A percentile compares a stretch with the other conserved stretches of the same genome.
Conservation (phyloP, 2,113 vertebrate genomes). For the Emberiza fucata region DNA sequence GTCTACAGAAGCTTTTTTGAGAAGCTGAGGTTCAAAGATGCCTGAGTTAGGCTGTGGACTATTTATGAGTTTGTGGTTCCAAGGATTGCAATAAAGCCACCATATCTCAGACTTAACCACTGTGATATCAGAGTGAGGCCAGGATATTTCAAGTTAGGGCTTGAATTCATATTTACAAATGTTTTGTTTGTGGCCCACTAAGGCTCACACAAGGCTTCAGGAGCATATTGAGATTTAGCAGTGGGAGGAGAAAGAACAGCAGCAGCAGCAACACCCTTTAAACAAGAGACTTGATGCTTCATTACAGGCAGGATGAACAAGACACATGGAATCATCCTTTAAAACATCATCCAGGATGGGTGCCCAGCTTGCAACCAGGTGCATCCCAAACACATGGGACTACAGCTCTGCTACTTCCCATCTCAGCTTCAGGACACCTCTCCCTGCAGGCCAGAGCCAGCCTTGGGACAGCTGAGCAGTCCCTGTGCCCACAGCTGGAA, state of each 20-base stretch:
- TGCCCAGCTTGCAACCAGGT: too few relatives aligned
- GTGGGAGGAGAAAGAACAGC: neutral
- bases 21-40: neutral
- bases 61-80: neutral
- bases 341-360: neutral
- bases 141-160: neutral
- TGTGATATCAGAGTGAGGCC: rapidly evolving
- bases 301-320: neutral
- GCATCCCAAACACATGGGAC: too few relatives aligned
- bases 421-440: neutral
- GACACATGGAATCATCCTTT: rapidly evolving
- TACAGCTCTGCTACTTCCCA: neutral
- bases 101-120: neutral
- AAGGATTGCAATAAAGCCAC: rapidly evolving
- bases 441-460: neutral
- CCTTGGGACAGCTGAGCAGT: neutral
- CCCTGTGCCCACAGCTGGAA: neutral
- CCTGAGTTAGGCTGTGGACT: neutral
- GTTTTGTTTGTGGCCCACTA: neutral
- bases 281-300: neutral
- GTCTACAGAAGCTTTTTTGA: neutral
- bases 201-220: neutral
- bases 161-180: neutral
- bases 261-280: neutral
- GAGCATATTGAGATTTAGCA: neutral